Conservation (phyloP, 1,140 invertebrate genomes). For the Nixonia krombeini region DNA sequence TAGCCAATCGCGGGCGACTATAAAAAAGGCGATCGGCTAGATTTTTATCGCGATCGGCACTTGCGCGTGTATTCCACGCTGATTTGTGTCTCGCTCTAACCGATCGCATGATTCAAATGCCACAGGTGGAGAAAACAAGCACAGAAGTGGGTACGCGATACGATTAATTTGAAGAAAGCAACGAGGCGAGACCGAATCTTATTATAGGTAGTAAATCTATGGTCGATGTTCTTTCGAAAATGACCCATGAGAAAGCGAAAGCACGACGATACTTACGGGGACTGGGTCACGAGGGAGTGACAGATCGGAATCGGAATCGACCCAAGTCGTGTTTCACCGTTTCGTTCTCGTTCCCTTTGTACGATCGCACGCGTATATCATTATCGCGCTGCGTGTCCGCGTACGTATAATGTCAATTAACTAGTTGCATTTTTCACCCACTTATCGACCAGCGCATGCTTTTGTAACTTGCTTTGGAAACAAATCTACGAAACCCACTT, state of each 20-base stretch:
- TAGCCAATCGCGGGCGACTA: too few species aligned
- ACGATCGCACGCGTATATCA: not conserved
- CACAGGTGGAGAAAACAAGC: slow-evolving; percentile 26
- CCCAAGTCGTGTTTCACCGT: slow-evolving; percentile 54
- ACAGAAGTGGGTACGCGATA: slow-evolving; percentile 7
- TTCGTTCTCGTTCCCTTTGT: slow-evolving; percentile 4
- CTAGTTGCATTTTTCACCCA: too few species aligned
- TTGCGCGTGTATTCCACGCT: not conserved
- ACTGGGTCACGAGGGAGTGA: slow-evolving; percentile 55
- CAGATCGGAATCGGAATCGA: slow-evolving; percentile 55
- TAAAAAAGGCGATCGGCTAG: too few species aligned
- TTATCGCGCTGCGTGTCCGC: too few species aligned
- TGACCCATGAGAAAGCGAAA: slow-evolving; percentile 30
- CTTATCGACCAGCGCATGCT: not conserved
- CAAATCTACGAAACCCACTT: too few species aligned
- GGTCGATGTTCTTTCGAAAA: slow-evolving; percentile 19
- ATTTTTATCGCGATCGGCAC: not conserved
- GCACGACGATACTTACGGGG: slow-evolving; percentile 13
- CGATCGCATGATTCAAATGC: slow-evolving; percentile 10
- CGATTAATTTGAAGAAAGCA: slow-evolving; percentile 17
- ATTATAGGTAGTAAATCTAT: slow-evolving; percentile 7
- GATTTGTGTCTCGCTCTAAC: not conserved
- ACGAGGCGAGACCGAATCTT: slow-evolving; percentile 3
- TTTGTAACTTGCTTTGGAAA: too few species aligned
- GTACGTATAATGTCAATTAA: too few species aligned